A percentile compares a stretch with the other conserved stretches of the same genome.
Evolutionary conservation across 2,888 invertebrate species (phyloP).

Genomic region (Saturnia pavonia): DNA sequence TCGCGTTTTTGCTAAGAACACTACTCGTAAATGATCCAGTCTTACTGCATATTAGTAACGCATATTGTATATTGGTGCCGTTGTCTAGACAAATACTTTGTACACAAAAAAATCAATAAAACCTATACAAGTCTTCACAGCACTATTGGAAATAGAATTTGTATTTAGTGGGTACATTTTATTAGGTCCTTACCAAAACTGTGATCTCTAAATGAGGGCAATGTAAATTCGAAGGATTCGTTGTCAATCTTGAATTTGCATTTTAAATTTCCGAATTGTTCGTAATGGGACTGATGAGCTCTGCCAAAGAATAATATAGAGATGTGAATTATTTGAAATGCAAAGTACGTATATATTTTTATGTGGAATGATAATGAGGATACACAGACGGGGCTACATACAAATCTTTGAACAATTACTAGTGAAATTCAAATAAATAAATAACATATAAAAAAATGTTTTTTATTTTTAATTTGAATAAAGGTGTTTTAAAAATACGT

Average conservation of each 20-base stretch:
- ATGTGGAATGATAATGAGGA: too few species aligned
- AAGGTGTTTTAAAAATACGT: too few species aligned
- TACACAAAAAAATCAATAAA: too few species aligned
- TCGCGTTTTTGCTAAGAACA: not conserved
- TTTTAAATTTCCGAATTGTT: conserved; percentile 87
- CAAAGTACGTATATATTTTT: too few species aligned
- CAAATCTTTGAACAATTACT: too few species aligned
- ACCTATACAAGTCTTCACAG: too few species aligned
- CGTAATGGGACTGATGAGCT: conserved; percentile 91
- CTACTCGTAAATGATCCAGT: not conserved
- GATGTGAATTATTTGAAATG: too few species aligned
- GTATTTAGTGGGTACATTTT: not conserved
- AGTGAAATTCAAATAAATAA: too few species aligned
- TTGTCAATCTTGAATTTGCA: conserved; percentile 83
- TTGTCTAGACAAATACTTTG: not conserved
- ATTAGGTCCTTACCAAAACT: conserved; percentile 84
- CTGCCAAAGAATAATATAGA: conserved; percentile 59
- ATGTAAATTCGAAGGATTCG: conserved; percentile 64
- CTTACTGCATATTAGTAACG: not conserved
- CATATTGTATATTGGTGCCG: not conserved
- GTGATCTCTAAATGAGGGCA: conserved; percentile 89
- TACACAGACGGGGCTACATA: too few species aligned
- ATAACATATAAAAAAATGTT: too few species aligned
- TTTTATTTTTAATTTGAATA: too few species aligned
- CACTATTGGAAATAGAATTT: not conserved